These are phyloP conservation scores for Carassius gibelio DNA, from an alignment of 2,113 vertebrate species.

Conservation along the genomic window DNA sequence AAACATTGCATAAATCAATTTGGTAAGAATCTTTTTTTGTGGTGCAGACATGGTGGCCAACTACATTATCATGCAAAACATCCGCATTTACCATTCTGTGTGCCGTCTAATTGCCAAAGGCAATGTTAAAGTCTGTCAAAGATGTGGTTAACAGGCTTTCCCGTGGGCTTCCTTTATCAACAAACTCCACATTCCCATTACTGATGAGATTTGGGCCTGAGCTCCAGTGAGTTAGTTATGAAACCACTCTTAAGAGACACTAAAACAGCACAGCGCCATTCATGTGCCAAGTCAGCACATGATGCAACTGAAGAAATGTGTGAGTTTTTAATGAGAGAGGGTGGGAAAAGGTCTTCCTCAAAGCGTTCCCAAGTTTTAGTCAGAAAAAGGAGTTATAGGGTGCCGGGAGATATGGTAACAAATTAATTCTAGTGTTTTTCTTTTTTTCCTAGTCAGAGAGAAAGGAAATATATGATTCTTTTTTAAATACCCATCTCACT, in stretches of 20 bases:
- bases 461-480: not conserved
- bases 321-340: conserved; percentile 32
- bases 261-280: conserved; percentile 34
- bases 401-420: not conserved
- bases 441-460: not conserved
- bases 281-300: conserved; percentile 35
- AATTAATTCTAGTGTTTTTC: conserved; percentile 4
- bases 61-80: not conserved
- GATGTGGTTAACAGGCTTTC: not conserved
- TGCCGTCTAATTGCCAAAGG: not conserved
- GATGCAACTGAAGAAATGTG: conserved; percentile 28
- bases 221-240: conserved; percentile 18
- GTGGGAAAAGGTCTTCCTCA: not conserved
- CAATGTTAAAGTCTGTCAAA: not conserved
- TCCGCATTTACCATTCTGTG: no score
- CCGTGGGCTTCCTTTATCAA: conserved; percentile 20
- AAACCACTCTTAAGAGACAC: conserved; percentile 33
- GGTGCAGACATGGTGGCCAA: not conserved
- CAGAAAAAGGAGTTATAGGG: not conserved
- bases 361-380: conserved; percentile 7
- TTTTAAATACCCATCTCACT: not conserved
- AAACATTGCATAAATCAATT: conserved; percentile 20
- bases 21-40: not conserved
- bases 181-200: conserved; percentile 18
- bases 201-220: conserved; percentile 32